Conservation (phyloP, 2,113 vertebrate species). For the Nettapus auritus region DNA sequence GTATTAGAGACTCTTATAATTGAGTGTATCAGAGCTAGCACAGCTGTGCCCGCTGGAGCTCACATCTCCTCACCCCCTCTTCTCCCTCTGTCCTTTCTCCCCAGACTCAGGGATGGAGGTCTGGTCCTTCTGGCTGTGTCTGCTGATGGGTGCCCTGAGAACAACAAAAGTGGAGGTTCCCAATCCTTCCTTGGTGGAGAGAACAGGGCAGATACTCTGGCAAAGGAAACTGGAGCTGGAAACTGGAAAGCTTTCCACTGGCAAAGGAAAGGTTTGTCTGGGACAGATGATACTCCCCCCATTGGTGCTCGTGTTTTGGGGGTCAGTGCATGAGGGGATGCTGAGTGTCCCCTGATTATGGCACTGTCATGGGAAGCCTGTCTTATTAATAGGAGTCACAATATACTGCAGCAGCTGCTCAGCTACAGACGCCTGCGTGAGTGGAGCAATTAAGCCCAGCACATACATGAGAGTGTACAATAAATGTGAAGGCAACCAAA, state of each 20-base stretch:
- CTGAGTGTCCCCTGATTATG: neutral
- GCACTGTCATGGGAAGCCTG: neutral
- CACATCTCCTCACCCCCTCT: neutral
- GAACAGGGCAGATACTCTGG: neutral
- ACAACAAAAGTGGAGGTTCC: neutral
- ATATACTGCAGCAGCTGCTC: neutral
- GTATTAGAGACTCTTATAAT: neutral
- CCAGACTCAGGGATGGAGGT: neutral
- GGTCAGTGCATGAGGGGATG: neutral
- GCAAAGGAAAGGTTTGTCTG: neutral
- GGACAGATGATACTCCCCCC: neutral
- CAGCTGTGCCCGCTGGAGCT: neutral
- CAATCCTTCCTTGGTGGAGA: neutral
- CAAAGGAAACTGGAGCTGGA: no score
- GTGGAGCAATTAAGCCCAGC: neutral
- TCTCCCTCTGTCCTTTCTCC: neutral
- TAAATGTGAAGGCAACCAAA: neutral
- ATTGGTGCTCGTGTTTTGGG: neutral
- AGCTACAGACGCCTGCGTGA: neutral
- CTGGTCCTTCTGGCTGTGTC: neutral
- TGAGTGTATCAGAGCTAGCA: no score
- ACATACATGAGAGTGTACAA: neutral
- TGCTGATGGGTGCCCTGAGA: neutral
- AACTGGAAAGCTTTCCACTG: no score
- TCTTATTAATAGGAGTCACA: neutral